A percentile compares a stretch with the other conserved stretches of the same genome.
These are phyloP conservation scores for Girardinus metallicus DNA, from an alignment of 2,797 vertebrate genomes.

Conservation along the genomic window DNA sequence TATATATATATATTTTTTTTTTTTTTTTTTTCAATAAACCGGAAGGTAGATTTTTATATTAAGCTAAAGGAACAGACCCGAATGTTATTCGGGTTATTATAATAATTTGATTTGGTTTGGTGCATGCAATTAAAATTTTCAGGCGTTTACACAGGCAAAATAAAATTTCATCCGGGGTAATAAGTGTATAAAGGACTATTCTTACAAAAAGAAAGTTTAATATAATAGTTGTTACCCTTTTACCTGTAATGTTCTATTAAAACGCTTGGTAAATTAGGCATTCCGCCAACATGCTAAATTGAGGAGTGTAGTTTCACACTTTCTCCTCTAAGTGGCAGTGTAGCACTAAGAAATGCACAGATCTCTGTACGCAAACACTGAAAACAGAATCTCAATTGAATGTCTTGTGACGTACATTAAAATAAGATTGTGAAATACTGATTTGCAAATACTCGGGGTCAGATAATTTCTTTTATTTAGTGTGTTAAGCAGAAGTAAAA, in stretches of 20 bases:
- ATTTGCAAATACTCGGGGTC: not conserved
- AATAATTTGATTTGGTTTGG: not conserved
- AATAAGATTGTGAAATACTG: not conserved
- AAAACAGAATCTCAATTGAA: not conserved
- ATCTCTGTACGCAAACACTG: not conserved
- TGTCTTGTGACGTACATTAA: not conserved
- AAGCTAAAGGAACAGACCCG: not conserved
- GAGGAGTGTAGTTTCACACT: not conserved
- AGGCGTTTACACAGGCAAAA: not conserved
- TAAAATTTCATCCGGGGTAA: not conserved
- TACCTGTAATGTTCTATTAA: not conserved
- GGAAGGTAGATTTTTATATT: not conserved
- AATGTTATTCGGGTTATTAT: not conserved
- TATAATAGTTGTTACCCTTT: not conserved
- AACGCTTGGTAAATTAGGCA: not conserved
- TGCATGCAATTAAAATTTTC: not conserved
- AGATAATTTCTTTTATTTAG: not conserved
- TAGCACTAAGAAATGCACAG: not conserved
- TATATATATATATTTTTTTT: no score
- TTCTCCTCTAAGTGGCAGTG: not conserved
- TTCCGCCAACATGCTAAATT: not conserved
- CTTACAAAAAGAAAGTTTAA: not conserved
- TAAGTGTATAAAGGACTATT: not conserved
- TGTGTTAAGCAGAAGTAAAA: slow-evolving; percentile 42
- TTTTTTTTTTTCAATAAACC: not conserved